Percentiles rank a stretch among this genome's conserved stretches.
Conservation (phyloP, 2,113 vertebrate species). For the Dendropsophus ebraccatus region DNA sequence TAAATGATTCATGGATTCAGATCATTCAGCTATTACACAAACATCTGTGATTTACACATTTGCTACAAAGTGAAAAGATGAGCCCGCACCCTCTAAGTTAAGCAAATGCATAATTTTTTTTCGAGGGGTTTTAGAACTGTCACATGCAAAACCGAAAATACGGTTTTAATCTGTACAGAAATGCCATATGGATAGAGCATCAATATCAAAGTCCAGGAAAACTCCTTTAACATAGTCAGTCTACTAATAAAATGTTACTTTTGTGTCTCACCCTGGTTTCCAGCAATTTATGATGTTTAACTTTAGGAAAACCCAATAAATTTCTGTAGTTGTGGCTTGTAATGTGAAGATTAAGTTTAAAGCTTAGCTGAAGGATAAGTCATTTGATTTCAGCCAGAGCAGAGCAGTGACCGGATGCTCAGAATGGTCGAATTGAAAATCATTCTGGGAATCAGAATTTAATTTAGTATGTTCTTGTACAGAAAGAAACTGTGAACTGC, state of each 20-base stretch:
- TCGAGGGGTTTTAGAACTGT: not conserved
- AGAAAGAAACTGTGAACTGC: conserved; percentile 35
- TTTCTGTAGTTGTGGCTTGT: conserved; percentile 54
- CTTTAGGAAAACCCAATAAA: conserved; percentile 19
- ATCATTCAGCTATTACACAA: too few relatives aligned
- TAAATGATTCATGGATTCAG: too few relatives aligned
- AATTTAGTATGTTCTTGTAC: conserved; percentile 41
- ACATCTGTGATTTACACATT: too few relatives aligned
- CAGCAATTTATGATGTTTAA: not conserved
- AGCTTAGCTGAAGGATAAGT: conserved; percentile 71
- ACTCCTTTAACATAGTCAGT: not conserved
- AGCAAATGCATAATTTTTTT: too few relatives aligned
- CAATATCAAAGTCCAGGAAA: not conserved
- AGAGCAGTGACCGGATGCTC: conserved; percentile 17
- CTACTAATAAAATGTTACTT: not conserved
- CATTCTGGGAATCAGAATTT: conserved; percentile 42
- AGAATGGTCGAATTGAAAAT: conserved; percentile 29
- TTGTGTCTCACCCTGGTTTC: not conserved
- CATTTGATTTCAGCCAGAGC: conserved; percentile 25
- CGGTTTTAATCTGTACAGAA: too few relatives aligned
- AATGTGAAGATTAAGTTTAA: conserved; percentile 68
- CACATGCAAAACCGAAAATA: not conserved
- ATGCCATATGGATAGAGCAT: too few relatives aligned
- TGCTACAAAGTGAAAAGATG: too few relatives aligned
- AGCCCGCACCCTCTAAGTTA: too few relatives aligned